Evolutionary conservation across 2,888 invertebrate genomes (phyloP).

Genomic region (Schizaphis graminum): DNA sequence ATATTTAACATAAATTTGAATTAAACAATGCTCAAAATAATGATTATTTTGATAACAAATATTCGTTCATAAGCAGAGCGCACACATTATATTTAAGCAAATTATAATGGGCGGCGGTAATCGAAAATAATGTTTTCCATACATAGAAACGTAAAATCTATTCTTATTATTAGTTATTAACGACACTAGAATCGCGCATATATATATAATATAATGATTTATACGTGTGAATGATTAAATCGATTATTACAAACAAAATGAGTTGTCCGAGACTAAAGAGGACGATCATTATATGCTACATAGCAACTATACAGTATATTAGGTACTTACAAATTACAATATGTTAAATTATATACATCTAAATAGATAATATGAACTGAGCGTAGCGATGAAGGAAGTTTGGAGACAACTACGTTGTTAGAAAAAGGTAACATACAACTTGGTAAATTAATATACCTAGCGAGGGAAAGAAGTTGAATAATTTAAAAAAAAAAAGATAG

Average conservation of each 20-base stretch:
- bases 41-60: background rate
- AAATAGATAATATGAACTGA: background rate
- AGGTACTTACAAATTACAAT: background rate
- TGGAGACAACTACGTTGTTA: background rate
- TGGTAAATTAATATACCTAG: background rate
- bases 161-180: background rate
- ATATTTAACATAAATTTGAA: background rate
- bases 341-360: background rate
- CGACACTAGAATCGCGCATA: background rate
- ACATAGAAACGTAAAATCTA: background rate
- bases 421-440: background rate
- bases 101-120: background rate
- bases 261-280: background rate
- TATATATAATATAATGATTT: background rate
- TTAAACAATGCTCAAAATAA: background rate
- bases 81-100: background rate
- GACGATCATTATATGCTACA: background rate
- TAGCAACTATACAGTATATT: background rate
- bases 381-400: background rate
- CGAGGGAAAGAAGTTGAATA: background rate
- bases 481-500: background rate
- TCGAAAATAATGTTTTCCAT: background rate
- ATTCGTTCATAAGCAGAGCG: background rate
- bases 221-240: background rate
- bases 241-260: background rate